Base-by-base conservation (phyloP, 2,797 vertebrate species). In the Fistularia tabacaria region DNA sequence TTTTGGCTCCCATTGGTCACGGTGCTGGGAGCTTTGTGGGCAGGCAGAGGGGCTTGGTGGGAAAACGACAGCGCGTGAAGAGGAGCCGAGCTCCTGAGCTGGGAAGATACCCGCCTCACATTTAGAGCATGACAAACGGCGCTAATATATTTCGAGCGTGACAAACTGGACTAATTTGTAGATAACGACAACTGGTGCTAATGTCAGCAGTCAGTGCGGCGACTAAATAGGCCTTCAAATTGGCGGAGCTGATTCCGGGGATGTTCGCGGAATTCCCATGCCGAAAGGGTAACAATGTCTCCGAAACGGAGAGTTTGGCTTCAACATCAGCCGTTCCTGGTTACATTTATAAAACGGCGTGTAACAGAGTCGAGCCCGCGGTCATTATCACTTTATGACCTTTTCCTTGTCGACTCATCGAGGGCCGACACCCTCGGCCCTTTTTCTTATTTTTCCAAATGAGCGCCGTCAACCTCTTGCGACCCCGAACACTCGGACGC, bases 91-190 rank as follows among this genome's bases (percentile, higher is more conserved):
- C 83, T 86, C 85, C 64, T 77, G 87, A 88, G 81, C 76, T 87
- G 83, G 81, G 89, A 90, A 87, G 85, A 86, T 86, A 82, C 86
- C 91, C 90, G 91, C 92, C 93, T 93, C 84, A 87, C 90, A 91
- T 90, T 88, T 81, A 90, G 76, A 93, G 84, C 93, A 86, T 94
- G 93, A 96, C 93, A 92, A 74, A 79, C 59, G 57, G 67, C 59
- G 50, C 74, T 82, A 60, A 78, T 81, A 63, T 89, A 89, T 88
- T 83, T 77, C 86, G 72, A 92, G 89, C 92, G 89, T 93, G 93
- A 95, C 93, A 90, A 93, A 93, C 91, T 79, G 81, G 84, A 90
- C 92, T 94, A 95, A 97, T 97, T 95, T 93, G 93, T 89, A 87
- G 91, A 92, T 88, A 90, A 91, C 89, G 87, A 89, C 89, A 91